These are phyloP conservation scores for Gephyroberyx darwinii DNA, from an alignment of 2,797 vertebrate species.

Conservation along the genomic window DNA sequence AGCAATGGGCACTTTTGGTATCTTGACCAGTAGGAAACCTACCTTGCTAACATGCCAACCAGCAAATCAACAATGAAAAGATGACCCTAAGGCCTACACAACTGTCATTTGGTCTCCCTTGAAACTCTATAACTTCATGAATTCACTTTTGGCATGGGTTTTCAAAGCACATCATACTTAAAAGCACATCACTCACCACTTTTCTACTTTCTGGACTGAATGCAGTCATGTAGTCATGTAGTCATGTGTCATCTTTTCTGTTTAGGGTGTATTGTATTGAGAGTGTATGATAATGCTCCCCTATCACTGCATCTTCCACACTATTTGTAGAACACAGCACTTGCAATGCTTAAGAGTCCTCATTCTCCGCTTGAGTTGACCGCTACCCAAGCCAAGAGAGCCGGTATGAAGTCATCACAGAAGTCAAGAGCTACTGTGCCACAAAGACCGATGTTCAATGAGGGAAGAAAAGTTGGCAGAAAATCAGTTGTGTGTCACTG, in stretches of 20 bases:
- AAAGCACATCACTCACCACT: neutral
- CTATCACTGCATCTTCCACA: slow-evolving; percentile 37
- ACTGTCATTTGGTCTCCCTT: too few species aligned
- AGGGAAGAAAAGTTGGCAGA: slow-evolving; percentile 79
- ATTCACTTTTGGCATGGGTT: too few species aligned
- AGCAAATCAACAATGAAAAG: neutral
- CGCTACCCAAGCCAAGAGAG: slow-evolving; percentile 71
- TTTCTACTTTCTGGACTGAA: neutral
- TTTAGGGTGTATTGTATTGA: slow-evolving; percentile 17
- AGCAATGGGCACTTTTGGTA: neutral
- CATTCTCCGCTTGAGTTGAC: slow-evolving; percentile 72
- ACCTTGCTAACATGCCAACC: neutral
- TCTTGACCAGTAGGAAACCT: neutral
- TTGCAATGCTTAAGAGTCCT: slow-evolving; percentile 68
- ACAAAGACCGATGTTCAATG: slow-evolving; percentile 70
- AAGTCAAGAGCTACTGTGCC: slow-evolving; percentile 78
- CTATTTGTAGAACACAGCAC: slow-evolving; percentile 53
- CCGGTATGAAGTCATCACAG: slow-evolving; percentile 78
- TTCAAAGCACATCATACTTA: neutral
- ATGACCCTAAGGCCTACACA: neutral
- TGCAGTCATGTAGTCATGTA: neutral
- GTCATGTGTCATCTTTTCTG: neutral
- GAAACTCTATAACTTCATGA: too few species aligned
- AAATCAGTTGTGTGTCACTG: slow-evolving; percentile 76
- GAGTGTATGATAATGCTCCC: slow-evolving; percentile 41